phyloP scores from a whole-genome alignment of 1,140 invertebrate species.

The Lepidurus apus region DNA sequence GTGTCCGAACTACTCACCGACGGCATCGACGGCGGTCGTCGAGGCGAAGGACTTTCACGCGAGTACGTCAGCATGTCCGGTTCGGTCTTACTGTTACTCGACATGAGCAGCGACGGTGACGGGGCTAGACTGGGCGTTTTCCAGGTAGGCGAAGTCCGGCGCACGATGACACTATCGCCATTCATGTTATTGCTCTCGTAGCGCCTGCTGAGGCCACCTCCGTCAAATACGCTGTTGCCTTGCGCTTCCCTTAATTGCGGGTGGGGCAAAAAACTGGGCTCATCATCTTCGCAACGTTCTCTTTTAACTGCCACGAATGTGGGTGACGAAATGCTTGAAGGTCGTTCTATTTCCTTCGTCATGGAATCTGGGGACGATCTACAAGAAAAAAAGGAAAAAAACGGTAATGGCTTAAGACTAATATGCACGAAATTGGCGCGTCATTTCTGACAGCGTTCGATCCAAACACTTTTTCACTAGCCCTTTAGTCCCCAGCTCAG shows the following conservation, averaged over 20 bases:
- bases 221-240: not conserved
- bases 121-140: not conserved
- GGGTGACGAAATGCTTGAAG: not conserved
- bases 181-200: not conserved
- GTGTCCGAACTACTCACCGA: not conserved
- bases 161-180: not conserved
- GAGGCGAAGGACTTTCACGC: constrained; percentile 41
- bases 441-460: too few relatives aligned
- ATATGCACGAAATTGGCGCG: too few relatives aligned
- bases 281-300: not conserved
- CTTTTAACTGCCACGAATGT: not conserved
- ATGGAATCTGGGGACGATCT: constrained; percentile 9
- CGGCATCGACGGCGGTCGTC: constrained; percentile 35
- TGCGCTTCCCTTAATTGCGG: not conserved
- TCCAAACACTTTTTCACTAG: not conserved
- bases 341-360: not conserved
- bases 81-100: constrained; percentile 28
- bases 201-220: not conserved
- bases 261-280: not conserved
- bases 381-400: not conserved
- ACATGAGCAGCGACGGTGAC: not conserved
- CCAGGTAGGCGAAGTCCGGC: not conserved
- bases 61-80: constrained; percentile 36
- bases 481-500: not conserved
- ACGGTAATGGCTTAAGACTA: not conserved